These are phyloP conservation scores for Sialis fuliginosa DNA, from an alignment of 2,888 invertebrate genomes.

Conservation along the genomic window DNA sequence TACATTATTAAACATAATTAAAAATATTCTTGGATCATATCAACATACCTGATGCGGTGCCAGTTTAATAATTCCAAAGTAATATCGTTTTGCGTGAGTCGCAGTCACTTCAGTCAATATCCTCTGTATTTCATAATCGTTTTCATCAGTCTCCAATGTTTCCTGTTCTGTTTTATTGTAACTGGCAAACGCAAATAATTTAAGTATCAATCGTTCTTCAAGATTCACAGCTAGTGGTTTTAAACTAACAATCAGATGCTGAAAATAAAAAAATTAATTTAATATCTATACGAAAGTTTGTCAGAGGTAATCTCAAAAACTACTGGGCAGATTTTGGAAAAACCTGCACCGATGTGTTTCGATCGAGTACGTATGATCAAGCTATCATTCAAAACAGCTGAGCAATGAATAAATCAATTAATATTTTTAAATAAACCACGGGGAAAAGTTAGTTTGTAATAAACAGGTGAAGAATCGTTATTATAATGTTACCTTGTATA, in stretches of 20 bases:
- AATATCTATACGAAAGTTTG: not conserved
- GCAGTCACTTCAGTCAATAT: conserved; percentile 65
- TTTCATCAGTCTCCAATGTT: conserved; percentile 43
- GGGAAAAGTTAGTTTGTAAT: not conserved
- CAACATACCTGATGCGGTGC: conserved; percentile 49
- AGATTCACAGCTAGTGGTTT: conserved; percentile 71
- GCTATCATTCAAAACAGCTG: not conserved
- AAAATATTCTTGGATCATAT: not conserved
- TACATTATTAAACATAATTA: conserved; percentile 15
- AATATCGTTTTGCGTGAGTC: conserved; percentile 66
- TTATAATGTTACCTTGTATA: conserved; percentile 48
- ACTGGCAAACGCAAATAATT: conserved; percentile 45
- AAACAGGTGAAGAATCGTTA: not conserved
- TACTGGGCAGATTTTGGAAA: too few species aligned
- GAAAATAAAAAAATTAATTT: conserved; percentile 13
- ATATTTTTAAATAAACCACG: not conserved
- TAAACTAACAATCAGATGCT: conserved; percentile 63
- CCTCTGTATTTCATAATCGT: conserved; percentile 62
- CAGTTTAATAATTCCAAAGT: conserved; percentile 68
- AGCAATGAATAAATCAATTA: not conserved
- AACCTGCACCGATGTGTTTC: not conserved
- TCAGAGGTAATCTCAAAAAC: too few species aligned
- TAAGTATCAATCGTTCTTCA: conserved; percentile 70
- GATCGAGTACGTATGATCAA: not conserved
- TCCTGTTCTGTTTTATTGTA: conserved; percentile 35